phyloP scores from a whole-genome alignment of 2,113 vertebrate genomes.

The Paedocypris sp. region DNA sequence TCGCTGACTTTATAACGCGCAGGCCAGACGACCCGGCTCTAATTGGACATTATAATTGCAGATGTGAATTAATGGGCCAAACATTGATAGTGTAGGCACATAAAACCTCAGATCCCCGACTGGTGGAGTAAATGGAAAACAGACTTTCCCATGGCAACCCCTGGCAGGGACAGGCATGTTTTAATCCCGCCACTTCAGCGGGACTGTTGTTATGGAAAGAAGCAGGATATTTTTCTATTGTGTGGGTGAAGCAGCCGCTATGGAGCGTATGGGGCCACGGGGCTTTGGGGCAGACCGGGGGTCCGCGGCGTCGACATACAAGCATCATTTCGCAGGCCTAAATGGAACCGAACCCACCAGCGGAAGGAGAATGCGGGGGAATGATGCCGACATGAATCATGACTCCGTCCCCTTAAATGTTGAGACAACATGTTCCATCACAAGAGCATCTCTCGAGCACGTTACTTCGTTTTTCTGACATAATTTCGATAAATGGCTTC shows the following conservation, averaged over 20 bases:
- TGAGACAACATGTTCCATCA: slow-evolving; percentile 1
- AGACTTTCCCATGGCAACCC: slow-evolving; percentile 43
- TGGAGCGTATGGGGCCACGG: background rate
- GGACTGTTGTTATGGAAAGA: slow-evolving; percentile 32
- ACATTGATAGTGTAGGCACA: slow-evolving; percentile 34
- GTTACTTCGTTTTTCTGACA: slow-evolving; percentile 11
- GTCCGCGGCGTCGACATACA: no score
- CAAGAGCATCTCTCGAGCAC: background rate
- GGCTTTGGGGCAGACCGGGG: background rate
- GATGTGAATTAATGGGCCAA: slow-evolving; percentile 36
- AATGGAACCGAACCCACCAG: background rate
- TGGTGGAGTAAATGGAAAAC: slow-evolving; percentile 30
- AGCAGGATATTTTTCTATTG: slow-evolving; percentile 19
- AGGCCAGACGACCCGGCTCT: slow-evolving; percentile 42
- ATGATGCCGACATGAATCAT: background rate
- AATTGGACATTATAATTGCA: slow-evolving; percentile 49
- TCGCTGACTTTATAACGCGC: slow-evolving; percentile 28
- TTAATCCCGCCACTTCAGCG: slow-evolving; percentile 51
- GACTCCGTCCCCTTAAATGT: background rate
- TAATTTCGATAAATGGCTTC: slow-evolving; percentile 17
- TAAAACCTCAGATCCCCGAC: slow-evolving; percentile 27
- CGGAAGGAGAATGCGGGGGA: background rate
- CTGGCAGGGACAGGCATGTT: slow-evolving; percentile 12
- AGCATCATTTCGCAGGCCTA: background rate
- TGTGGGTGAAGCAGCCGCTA: background rate